Evolutionary conservation across 2,113 vertebrate genomes (phyloP), one percentile per base, ranked within the genome.

Genomic region (Thamnophis sirtalis): DNA sequence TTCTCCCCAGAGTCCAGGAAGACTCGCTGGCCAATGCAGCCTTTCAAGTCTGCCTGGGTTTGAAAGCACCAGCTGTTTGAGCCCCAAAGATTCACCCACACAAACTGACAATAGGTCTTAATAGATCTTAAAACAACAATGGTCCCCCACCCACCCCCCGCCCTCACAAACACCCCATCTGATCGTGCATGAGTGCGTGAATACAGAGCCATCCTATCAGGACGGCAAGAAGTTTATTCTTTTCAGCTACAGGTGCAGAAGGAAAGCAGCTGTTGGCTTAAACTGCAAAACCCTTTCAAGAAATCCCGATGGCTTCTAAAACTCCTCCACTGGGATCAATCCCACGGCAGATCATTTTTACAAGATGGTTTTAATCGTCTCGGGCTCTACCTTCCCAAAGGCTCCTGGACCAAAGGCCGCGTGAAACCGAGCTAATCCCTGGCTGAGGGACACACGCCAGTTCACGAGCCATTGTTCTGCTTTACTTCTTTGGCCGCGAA

Each of bases 1-100:
- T 48, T 48, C 53, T 50, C 9, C 1, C 7, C 28, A 38, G 38
- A 55, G 17, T 1, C 68, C 58, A 26, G 28, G 15, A 63, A 13
- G 54, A 86, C 28, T 43, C 6, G 5, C 84, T 48, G 8, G 54
- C 55, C 33, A 56, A 73, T 11, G 56, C 85, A 10, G 4, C 50
- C 84, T 24, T 86, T 86, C 84, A 48, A 68, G 53, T 33, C 86
- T 22, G 53, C 2, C 60, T 15, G 53, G 17, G 55, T 60, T 26
- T 86, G 54, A 88, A 88, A 60, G 68, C 54, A 89, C 73, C 92
- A 93, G 92, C 92, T 91, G 90, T 91, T 89, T 89, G 50, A 48
- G 54, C 53, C 19, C 54, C 50, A 85, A 50, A 60, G 86, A 91
- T 33, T 19, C 55, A 38, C 22, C 68, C 33, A 43, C 13, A 51